Evolutionary conservation across 2,797 vertebrate species (phyloP), one percentile per base, ranked within the genome.

Genomic region (Mormyrus proboscirostris): DNA sequence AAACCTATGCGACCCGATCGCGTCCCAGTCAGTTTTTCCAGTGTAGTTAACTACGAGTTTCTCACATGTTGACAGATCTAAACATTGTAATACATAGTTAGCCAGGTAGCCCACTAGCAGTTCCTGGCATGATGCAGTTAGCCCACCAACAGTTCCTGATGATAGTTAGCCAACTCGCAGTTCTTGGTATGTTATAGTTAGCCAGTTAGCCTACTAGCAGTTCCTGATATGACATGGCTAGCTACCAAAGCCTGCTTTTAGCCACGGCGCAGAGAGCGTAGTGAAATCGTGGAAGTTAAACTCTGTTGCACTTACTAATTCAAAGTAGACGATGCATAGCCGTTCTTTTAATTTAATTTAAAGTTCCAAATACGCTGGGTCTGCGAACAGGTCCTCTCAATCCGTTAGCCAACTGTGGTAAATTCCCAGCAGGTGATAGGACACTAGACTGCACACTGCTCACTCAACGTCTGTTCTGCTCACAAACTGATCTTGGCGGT

Each of bases 401-500:
- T 41, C 33, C 12, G 69, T 19, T 38, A 76, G 16, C 41, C 16
- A 41, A 5, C 69, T 41, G 38, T 41, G 12, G 69, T 19, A 38
- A 76, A 41, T 76, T 76, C 14, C 14, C 33, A 38, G 12, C 33
- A 76, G 69, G 16, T 14, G 1, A 0, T 2, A 14, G 41, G 4
- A 41, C 69, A 76, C 69, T 6, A 1, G 1, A 7, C 33, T 93
- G 93, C 87, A 29, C 3, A 3, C 91, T 89, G n/a, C 88, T 57
- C 29, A 41, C 47, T 86, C 88, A 91, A 88, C 83, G 89, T 89
- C 91, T 95, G 94, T 95, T 95, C 95, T 87, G 88, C 90, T 57
- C 92, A 89, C 93, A 94, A 95, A 94, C 94, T 91, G 91, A 95
- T 92, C 94, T 95, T 94, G 94, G 94, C 94, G 94, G 95, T 95